Evolutionary conservation across 1,140 invertebrate species (phyloP).

Genomic region (Leptonema lineaticorne): DNA sequence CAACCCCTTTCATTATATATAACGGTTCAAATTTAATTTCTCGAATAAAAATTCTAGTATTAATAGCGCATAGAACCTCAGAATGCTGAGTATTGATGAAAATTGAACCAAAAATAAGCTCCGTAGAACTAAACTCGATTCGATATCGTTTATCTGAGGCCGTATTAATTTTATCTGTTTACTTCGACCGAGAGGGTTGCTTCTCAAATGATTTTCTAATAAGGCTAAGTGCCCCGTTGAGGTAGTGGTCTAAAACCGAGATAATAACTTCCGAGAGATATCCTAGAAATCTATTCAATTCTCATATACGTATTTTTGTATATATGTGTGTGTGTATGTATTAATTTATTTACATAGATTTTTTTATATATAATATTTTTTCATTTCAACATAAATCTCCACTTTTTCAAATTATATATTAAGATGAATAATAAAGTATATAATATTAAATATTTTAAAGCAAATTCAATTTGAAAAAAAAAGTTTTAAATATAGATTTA

Average conservation of each 20-base stretch:
- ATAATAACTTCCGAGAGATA: constrained; percentile 5
- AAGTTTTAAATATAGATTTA: no score
- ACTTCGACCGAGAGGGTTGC: neutral
- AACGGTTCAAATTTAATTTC: no score
- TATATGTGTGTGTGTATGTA: neutral
- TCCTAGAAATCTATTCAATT: no score
- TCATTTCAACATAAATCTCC: neutral
- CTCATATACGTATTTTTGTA: no score
- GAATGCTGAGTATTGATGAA: no score
- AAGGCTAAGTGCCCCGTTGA: constrained; percentile 5
- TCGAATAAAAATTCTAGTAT: no score
- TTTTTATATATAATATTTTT: neutral
- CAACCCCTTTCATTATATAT: no score
- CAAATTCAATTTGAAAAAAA: no score
- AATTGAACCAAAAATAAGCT: neutral
- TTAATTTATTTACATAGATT: neutral
- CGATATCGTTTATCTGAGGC: constrained; percentile 9
- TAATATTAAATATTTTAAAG: no score
- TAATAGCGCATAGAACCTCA: no score
- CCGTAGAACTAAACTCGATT: neutral
- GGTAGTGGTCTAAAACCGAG: neutral
- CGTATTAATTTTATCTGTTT: constrained; percentile 8
- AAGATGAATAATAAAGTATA: no score
- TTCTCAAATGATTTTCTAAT: constrained; percentile 17
- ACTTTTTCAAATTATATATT: no score